Evolutionary conservation across 2,113 vertebrate genomes (phyloP).

Genomic region (Cochlearius cochlearius): DNA sequence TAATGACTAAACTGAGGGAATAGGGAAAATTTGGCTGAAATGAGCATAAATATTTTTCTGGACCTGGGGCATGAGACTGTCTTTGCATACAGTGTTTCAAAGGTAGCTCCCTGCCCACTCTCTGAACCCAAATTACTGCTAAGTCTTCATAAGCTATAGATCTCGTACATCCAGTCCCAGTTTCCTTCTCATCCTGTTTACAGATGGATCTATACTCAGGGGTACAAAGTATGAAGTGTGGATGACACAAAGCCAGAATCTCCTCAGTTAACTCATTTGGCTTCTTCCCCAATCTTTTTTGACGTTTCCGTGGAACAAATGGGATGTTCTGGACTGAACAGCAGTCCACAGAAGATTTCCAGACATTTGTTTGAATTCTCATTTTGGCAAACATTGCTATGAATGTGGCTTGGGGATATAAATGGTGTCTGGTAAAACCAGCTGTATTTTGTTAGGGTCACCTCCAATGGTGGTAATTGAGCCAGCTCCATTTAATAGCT

Average conservation of each 20-base stretch:
- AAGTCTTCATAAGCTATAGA: background rate
- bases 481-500: slow-evolving; percentile 18
- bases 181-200: background rate
- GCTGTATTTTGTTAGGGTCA: slow-evolving; percentile 29
- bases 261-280: background rate
- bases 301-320: slow-evolving; percentile 14
- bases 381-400: background rate
- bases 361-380: background rate
- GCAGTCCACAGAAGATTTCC: background rate
- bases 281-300: background rate
- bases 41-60: background rate
- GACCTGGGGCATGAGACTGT: background rate
- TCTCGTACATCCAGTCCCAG: background rate
- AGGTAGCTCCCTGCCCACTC: background rate
- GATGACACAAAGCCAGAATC: background rate
- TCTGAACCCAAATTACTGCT: background rate
- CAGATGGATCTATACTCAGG: background rate
- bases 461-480: background rate
- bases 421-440: background rate
- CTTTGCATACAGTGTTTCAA: background rate
- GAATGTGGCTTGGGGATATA: background rate
- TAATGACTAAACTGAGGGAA: background rate
- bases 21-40: background rate
- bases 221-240: background rate
- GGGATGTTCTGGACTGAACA: background rate